Base-by-base conservation (phyloP, 1,140 invertebrate species). In the Drosophila carrolli region DNA sequence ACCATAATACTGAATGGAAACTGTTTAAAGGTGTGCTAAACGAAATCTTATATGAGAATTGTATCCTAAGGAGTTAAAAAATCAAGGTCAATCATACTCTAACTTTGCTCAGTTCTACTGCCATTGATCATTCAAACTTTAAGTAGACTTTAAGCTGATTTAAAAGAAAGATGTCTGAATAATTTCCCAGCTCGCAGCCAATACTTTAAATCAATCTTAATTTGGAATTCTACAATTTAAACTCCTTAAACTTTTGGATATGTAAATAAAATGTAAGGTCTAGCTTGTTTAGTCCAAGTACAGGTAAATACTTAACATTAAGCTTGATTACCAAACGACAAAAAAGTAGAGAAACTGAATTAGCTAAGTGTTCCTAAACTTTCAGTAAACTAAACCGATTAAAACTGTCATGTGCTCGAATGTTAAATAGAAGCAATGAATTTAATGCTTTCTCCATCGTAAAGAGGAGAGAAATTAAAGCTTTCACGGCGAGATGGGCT, bases 71-170 rank as follows among this genome's bases (percentile, higher is more conserved):
- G 27, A 59, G 10, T 9, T 59, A 14, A 10, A 11, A 14, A 32
- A 1, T 27, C 59, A 59, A 29, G 59, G 59, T 61, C 58, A 61
- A 61, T 61, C 59, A 40, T 29, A 16, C 19, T 43, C 16, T 65
- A 51, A 13, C 46, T 37, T 37, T 37, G 27, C 13, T 50, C n/a
- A n/a, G 35, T n/a, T 13, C 4, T 11, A 23, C 19, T 23, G 6
- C 13, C 6, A 48, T n/a, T 48, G 13, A 11, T 27, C 19, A 23
- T 9, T 13, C 9, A 46, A 23, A 46, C 1, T 10, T 46, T 16
- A 2, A 3, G 23, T 23, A 23, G 3, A 23, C 4, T 23, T 23
- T 4, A 23, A 23, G 23, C 23, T 23, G 23, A 23, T 23, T 23
- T 23, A 23, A 23, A 23, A 23, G 23, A 23, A 23, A 23, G 23